Conservation (phyloP, 2,113 vertebrate species). For the Condylura cristata region DNA sequence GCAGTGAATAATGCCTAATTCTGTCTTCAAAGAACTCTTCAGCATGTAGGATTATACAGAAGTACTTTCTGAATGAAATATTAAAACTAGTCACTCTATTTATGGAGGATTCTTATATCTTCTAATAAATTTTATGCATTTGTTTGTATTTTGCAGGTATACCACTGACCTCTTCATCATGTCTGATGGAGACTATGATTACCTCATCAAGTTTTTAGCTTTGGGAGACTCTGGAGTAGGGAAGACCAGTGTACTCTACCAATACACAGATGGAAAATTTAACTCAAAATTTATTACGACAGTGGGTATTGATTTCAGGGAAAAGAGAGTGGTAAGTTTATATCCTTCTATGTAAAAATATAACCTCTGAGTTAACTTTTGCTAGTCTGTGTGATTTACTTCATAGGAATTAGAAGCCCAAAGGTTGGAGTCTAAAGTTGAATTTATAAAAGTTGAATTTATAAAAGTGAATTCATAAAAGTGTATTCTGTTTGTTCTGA, state of each 20-base stretch:
- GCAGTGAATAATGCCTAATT: background rate
- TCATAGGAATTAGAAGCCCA: slow-evolving; percentile 32
- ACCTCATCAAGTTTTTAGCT: slow-evolving; percentile 99
- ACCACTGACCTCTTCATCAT: slow-evolving; percentile 89
- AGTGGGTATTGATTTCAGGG: slow-evolving; percentile 98
- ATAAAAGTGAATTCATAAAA: background rate
- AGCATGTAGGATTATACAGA: background rate
- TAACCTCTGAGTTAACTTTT: background rate
- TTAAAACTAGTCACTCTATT: background rate
- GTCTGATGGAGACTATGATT: slow-evolving; percentile 99
- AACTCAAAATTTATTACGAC: slow-evolving; percentile 99
- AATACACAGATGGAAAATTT: slow-evolving; percentile 98
- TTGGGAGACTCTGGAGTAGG: slow-evolving; percentile 98
- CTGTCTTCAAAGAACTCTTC: background rate
- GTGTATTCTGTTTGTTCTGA: background rate
- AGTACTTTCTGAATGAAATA: background rate
- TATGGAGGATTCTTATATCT: background rate
- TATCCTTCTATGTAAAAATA: background rate
- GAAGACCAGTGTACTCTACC: slow-evolving; percentile 98
- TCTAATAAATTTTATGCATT: background rate
- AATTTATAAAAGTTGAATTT: no score
- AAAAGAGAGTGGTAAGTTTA: slow-evolving; percentile 96
- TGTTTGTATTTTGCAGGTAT: slow-evolving; percentile 83
- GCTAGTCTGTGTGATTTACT: background rate
- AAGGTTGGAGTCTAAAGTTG: slow-evolving; percentile 17